Evolutionary conservation across 2,797 vertebrate genomes (phyloP).

Genomic region (Rhinoraja longicauda): DNA sequence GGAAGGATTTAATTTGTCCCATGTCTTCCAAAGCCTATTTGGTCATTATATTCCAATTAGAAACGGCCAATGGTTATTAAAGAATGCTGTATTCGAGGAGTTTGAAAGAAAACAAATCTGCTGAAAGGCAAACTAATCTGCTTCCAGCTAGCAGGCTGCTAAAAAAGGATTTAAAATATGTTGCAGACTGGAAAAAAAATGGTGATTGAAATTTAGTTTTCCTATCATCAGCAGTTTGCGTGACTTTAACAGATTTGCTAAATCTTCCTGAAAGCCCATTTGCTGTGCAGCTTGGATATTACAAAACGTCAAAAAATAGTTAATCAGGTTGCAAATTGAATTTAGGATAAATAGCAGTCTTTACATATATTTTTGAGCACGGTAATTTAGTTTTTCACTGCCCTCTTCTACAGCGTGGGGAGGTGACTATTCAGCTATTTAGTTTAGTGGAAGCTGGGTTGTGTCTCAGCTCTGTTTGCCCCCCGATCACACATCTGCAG

Average conservation of each 20-base stretch:
- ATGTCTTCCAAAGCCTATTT: background rate
- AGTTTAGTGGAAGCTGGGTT: background rate
- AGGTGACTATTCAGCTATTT: background rate
- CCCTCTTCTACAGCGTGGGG: background rate
- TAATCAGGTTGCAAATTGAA: background rate
- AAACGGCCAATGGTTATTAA: background rate
- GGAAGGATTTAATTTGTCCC: background rate
- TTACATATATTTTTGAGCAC: background rate
- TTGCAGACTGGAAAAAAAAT: background rate
- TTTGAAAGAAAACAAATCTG: background rate
- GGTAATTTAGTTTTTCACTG: background rate
- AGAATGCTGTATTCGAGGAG: background rate
- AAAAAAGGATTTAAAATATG: conserved; percentile 16
- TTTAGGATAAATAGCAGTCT: background rate
- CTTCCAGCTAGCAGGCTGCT: background rate
- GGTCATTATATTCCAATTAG: background rate
- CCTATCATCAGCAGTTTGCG: conserved; percentile 11
- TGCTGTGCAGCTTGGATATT: background rate
- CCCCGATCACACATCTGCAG: background rate
- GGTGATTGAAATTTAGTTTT: conserved; percentile 22
- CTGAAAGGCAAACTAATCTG: background rate
- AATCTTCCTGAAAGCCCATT: background rate
- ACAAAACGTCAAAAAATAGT: background rate
- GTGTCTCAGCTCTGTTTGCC: background rate
- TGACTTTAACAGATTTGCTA: background rate